Evolutionary conservation across 2,797 vertebrate species (phyloP), one percentile per base, ranked within the genome.

Genomic region (Alcedo atthis): DNA sequence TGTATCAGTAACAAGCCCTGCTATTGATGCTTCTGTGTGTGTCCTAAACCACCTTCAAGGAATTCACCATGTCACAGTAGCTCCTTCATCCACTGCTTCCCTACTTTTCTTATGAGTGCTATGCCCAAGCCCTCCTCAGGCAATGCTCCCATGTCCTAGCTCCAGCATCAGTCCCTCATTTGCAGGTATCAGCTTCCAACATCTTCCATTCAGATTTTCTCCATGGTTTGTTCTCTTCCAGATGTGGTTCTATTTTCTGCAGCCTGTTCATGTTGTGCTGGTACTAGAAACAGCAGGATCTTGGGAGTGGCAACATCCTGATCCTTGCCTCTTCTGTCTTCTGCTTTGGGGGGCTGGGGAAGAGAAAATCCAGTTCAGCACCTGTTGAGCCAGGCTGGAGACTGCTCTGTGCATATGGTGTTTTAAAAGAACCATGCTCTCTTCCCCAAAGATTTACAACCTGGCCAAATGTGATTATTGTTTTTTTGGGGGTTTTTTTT

Each of bases 11-110:
- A 40, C 7, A 43, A 21, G 8, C 30, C 12, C 61, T 67, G 35
- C 18, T 5, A 14, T 16, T 43, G 73, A n/a, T 73, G 33, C 37
- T 66, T 33, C 40, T 66, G 10, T 51, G 4, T 2, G 48, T 70
- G 26, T 19, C 10, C n/a, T 59, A 42, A 7, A 0, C 48, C 33
- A 33, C 15, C 7, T 43, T 66, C 26, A 54, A 32, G 30, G n/a
- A 8, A 15, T 49, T 32, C 21, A 6, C 15, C 11, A 6, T 0
- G 1, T 22, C 33, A 2, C 1, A 1, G 37, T 33, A 30, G 14
- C 51, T 73, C 35, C 22, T 71, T 5, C 45, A 51, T 15, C 10
- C 21, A 2, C n/a, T 0, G 1, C 25, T 26, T 74, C 46, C 20
- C 48, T n/a, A 25, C 33, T 9, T 42, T 12, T 69, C 19, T 49